Percentiles rank a stretch among this genome's conserved stretches.
These are phyloP conservation scores for Scaeva pyrastri DNA, from an alignment of 2,888 invertebrate species.

Conservation along the genomic window DNA sequence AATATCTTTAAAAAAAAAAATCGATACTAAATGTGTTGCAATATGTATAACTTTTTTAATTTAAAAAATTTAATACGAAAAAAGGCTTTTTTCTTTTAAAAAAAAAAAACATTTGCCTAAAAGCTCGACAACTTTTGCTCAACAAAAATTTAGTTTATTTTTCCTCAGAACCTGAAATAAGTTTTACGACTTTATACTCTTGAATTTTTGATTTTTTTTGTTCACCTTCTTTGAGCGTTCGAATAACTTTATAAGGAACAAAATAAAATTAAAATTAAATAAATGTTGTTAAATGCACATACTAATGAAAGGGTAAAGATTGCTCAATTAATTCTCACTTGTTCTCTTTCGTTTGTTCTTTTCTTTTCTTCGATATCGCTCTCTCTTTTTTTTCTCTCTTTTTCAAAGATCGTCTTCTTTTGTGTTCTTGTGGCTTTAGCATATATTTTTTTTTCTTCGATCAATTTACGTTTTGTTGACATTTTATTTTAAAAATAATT, in stretches of 20 bases:
- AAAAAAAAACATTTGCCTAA: too few relatives aligned
- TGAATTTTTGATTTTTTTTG: neutral
- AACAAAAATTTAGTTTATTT: too few relatives aligned
- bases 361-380: neutral
- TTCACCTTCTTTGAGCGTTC: slow-evolving; percentile 9
- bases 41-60: too few relatives aligned
- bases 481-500: slow-evolving; percentile 34
- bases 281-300: slow-evolving; percentile 19
- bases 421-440: neutral
- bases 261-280: slow-evolving; percentile 11
- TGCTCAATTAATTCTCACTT: slow-evolving; percentile 34
- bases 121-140: too few relatives aligned
- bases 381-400: neutral
- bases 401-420: neutral
- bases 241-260: too few relatives aligned
- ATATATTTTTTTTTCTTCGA: neutral
- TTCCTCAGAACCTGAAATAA: too few relatives aligned
- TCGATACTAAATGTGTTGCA: too few relatives aligned
- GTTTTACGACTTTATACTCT: neutral
- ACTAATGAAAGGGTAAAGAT: slow-evolving; percentile 28
- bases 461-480: slow-evolving; percentile 28
- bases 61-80: too few relatives aligned
- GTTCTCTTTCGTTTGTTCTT: neutral
- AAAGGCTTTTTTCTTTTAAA: too few relatives aligned
- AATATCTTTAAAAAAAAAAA: too few relatives aligned